Percentiles rank a stretch among this genome's conserved stretches.
Conservation (phyloP, 2,888 invertebrate species). For the Pseudoips prasinana region DNA sequence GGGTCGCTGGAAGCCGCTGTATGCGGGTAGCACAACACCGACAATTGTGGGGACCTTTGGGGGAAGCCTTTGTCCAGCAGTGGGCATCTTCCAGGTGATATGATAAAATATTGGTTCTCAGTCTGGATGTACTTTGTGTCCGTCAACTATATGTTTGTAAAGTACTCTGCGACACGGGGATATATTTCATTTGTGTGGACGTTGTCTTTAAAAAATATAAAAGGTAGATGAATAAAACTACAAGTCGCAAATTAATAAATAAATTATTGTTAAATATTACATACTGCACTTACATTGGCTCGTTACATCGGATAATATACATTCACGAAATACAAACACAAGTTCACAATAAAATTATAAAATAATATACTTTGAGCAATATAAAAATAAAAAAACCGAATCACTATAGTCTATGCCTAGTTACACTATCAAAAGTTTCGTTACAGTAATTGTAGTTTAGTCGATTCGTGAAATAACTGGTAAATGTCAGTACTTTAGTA, state of each 20-base stretch:
- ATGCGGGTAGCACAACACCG: no score
- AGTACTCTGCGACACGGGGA: no score
- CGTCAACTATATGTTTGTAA: no score
- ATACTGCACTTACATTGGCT: slow-evolving; percentile 77
- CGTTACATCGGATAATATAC: slow-evolving; percentile 73
- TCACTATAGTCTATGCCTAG: slow-evolving; percentile 60
- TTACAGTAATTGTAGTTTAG: slow-evolving; percentile 33
- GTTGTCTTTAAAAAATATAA: no score
- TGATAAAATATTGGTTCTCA: no score
- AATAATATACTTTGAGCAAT: slow-evolving; percentile 66
- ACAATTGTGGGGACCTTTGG: no score
- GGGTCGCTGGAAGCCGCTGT: no score
- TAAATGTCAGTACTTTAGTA: slow-evolving; percentile 42
- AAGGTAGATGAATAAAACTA: slow-evolving; percentile 53
- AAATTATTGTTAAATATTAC: slow-evolving; percentile 81
- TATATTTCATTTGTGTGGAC: no score
- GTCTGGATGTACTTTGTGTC: no score
- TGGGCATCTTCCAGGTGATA: no score
- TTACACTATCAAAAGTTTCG: slow-evolving; percentile 46
- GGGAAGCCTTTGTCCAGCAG: no score
- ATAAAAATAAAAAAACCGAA: slow-evolving; percentile 77
- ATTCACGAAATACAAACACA: slow-evolving; percentile 69
- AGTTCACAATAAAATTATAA: slow-evolving; percentile 47
- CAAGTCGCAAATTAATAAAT: slow-evolving; percentile 78
- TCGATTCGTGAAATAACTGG: slow-evolving; percentile 27